These are phyloP conservation scores for Hemicordylus capensis DNA, from an alignment of 2,113 vertebrate species.

Conservation along the genomic window DNA sequence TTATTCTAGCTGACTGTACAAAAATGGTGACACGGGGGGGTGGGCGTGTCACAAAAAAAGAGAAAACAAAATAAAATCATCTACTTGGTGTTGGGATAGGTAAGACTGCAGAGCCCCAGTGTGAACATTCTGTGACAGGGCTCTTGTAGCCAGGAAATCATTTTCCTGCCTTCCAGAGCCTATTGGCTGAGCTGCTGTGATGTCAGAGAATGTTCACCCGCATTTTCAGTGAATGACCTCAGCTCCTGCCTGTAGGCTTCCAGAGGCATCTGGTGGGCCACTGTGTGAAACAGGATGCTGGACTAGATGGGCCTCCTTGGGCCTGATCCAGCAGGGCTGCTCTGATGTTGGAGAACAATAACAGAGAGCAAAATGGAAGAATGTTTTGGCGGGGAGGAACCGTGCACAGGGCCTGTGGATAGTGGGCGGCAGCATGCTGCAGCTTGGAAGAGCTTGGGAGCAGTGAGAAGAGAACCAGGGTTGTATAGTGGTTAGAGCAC, in stretches of 20 bases:
- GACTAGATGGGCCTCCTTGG: too few relatives aligned
- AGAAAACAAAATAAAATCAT: neutral
- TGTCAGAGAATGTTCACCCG: neutral
- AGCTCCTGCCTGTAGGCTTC: too few relatives aligned
- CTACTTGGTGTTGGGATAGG: neutral
- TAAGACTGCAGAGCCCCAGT: neutral
- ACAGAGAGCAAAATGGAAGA: neutral
- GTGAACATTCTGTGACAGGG: neutral
- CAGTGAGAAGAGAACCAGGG: too few relatives aligned
- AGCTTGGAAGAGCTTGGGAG: too few relatives aligned
- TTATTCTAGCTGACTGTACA: slow-evolving; percentile 41
- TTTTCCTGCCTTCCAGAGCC: neutral
- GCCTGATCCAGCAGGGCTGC: fast-evolving
- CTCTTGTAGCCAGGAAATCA: neutral
- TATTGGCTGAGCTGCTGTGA: neutral
- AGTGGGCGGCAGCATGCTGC: neutral
- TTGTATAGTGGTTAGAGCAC: too few relatives aligned
- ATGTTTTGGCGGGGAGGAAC: neutral
- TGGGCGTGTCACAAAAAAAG: neutral
- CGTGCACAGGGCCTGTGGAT: neutral
- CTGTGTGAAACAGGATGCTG: too few relatives aligned
- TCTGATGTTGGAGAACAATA: neutral
- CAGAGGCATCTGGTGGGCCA: too few relatives aligned
- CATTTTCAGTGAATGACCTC: too few relatives aligned
- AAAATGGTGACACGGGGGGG: neutral